A percentile compares a stretch with the other conserved stretches of the same genome.
phyloP scores from a whole-genome alignment of 2,888 invertebrate genomes.

The Lymantria monacha region DNA sequence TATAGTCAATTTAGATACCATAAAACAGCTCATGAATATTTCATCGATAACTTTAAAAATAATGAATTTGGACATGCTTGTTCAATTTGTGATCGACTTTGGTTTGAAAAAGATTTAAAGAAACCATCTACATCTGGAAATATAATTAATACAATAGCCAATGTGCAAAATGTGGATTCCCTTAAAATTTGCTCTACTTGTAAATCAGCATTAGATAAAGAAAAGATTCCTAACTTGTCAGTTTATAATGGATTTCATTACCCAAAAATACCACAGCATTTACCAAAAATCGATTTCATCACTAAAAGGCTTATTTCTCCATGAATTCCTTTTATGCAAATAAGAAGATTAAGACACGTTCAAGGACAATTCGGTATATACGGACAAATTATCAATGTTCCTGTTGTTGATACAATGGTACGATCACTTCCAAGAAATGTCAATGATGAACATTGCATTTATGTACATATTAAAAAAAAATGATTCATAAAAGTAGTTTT shows the following conservation, averaged over 20 bases:
- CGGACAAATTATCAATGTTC: conserved; percentile 1
- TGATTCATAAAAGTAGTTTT: background rate
- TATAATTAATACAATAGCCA: too few species aligned
- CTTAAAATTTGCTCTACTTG: background rate
- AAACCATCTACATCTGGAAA: background rate
- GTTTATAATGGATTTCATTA: background rate
- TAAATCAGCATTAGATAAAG: background rate
- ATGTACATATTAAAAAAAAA: conserved; percentile 1
- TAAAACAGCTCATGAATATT: background rate
- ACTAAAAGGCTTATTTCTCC: conserved; percentile 1
- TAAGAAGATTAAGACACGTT: background rate
- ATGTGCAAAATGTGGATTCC: too few species aligned
- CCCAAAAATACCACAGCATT: background rate
- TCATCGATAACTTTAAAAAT: background rate
- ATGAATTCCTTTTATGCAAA: background rate
- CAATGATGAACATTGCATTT: conserved; percentile 24
- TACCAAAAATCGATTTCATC: background rate
- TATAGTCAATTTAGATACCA: background rate
- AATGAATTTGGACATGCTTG: background rate
- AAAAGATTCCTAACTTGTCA: background rate
- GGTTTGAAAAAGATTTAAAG: background rate
- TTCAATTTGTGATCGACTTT: background rate
- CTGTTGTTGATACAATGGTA: background rate
- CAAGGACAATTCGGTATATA: background rate
- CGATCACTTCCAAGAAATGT: background rate